These are phyloP conservation scores for Brachyhypopomus gauderio DNA, from an alignment of 2,113 vertebrate species.

Conservation along the genomic window DNA sequence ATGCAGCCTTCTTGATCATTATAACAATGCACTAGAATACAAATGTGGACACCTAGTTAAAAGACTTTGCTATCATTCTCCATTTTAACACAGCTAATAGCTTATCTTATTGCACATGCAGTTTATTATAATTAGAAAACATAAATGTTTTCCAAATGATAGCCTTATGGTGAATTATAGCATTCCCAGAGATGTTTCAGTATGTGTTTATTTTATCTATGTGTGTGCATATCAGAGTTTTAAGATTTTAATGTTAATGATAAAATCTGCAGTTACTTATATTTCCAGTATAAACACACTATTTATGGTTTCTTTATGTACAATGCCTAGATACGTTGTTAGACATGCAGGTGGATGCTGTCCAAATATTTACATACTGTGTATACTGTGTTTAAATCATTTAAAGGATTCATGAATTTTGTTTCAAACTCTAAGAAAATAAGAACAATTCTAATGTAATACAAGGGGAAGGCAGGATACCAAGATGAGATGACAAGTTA, in stretches of 20 bases:
- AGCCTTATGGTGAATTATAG: background rate
- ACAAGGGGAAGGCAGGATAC: too few relatives aligned
- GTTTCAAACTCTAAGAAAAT: too few relatives aligned
- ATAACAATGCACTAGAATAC: constrained; percentile 14
- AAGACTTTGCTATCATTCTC: constrained; percentile 18
- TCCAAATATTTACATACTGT: too few relatives aligned
- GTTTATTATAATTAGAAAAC: background rate
- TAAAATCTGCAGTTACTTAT: background rate
- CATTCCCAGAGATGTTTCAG: too few relatives aligned
- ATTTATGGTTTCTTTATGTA: too few relatives aligned
- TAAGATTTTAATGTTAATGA: background rate
- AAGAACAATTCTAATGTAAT: too few relatives aligned
- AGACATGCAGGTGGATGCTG: too few relatives aligned
- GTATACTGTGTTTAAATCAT: too few relatives aligned
- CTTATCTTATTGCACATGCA: background rate
- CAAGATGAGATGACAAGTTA: too few relatives aligned
- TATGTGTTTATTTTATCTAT: background rate
- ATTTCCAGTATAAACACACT: background rate
- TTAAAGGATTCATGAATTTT: too few relatives aligned
- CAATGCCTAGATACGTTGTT: too few relatives aligned
- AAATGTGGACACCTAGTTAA: background rate
- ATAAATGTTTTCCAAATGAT: background rate
- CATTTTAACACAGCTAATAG: background rate
- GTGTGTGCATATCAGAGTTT: background rate
- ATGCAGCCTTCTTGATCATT: constrained; percentile 38